Conservation (phyloP, 2,113 vertebrate species). For the Astur gentilis region DNA sequence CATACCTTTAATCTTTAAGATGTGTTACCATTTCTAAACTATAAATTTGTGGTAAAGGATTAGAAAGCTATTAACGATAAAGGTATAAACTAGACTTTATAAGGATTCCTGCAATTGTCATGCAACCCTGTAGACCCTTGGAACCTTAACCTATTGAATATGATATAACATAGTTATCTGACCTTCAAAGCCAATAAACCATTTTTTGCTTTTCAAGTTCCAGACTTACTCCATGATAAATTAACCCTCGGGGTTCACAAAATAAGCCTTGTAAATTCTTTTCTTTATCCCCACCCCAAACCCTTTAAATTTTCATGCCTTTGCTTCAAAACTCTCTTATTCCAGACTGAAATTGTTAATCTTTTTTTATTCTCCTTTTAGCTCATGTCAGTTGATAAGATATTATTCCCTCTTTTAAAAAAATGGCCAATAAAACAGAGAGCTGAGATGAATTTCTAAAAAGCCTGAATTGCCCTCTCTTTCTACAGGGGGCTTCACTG, state of each 20-base stretch:
- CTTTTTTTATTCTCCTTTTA: constrained; percentile 51
- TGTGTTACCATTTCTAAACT: constrained; percentile 74
- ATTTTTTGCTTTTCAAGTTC: constrained; percentile 53
- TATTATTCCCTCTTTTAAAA: constrained; percentile 30
- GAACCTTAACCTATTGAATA: constrained; percentile 66
- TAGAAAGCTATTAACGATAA: constrained; percentile 75
- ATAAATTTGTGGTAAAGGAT: constrained; percentile 76
- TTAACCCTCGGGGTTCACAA: constrained; percentile 55
- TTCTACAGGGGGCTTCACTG: background rate
- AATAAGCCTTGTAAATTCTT: constrained; percentile 47
- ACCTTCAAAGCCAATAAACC: constrained; percentile 68
- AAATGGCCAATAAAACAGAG: background rate
- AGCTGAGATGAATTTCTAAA: constrained; percentile 30
- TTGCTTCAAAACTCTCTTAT: constrained; percentile 42
- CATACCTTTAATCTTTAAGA: constrained; percentile 79
- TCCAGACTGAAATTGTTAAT: constrained; percentile 34
- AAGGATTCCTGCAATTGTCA: constrained; percentile 53
- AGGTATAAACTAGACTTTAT: constrained; percentile 60
- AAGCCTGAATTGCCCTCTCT: background rate
- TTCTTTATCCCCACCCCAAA: constrained; percentile 1
- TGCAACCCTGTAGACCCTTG: constrained; percentile 51
- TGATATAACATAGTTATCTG: constrained; percentile 67
- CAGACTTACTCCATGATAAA: constrained; percentile 48
- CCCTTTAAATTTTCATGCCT: constrained; percentile 47
- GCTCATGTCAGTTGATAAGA: constrained; percentile 36